Percentiles rank a stretch among this genome's conserved stretches.
Conservation (phyloP, 2,888 invertebrate species). For the Nomada flava region DNA sequence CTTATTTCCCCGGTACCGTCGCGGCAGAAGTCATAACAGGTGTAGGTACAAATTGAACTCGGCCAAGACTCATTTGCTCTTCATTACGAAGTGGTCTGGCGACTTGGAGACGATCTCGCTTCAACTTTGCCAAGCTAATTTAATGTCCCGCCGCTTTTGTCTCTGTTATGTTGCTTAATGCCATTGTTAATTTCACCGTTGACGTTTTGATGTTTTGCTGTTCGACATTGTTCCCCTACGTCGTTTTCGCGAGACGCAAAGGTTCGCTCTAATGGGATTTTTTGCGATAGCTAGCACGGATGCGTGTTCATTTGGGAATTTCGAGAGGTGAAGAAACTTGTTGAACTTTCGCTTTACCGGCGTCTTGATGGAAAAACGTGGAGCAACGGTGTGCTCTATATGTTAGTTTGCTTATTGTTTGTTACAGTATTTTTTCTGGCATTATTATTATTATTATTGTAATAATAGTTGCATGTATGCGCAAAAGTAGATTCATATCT, state of each 20-base stretch:
- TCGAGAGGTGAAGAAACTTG: background rate
- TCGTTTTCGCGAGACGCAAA: background rate
- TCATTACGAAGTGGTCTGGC: slow-evolving; percentile 42
- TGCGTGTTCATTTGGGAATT: background rate
- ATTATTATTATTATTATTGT: too few relatives aligned
- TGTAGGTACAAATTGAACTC: slow-evolving; percentile 54
- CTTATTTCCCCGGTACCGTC: slow-evolving; percentile 26
- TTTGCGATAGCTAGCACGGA: background rate
- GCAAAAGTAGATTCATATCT: too few relatives aligned
- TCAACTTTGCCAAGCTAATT: slow-evolving; percentile 50
- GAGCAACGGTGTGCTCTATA: background rate
- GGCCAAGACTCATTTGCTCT: slow-evolving; percentile 48
- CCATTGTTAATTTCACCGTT: slow-evolving; percentile 37
- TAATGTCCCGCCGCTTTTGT: slow-evolving; percentile 25
- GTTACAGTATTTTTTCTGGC: too few relatives aligned
- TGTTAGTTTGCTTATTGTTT: too few relatives aligned
- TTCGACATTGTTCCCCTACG: background rate
- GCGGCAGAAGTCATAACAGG: slow-evolving; percentile 36
- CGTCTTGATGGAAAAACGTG: background rate
- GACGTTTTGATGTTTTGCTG: slow-evolving; percentile 1
- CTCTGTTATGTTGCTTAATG: slow-evolving; percentile 33
- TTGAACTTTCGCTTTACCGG: background rate
- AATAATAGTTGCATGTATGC: too few relatives aligned
- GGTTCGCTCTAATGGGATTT: background rate
- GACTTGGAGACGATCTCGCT: slow-evolving; percentile 8